A percentile compares a stretch with the other conserved stretches of the same genome.
phyloP scores from a whole-genome alignment of 2,888 invertebrate species.

The Cetonia aurata region DNA sequence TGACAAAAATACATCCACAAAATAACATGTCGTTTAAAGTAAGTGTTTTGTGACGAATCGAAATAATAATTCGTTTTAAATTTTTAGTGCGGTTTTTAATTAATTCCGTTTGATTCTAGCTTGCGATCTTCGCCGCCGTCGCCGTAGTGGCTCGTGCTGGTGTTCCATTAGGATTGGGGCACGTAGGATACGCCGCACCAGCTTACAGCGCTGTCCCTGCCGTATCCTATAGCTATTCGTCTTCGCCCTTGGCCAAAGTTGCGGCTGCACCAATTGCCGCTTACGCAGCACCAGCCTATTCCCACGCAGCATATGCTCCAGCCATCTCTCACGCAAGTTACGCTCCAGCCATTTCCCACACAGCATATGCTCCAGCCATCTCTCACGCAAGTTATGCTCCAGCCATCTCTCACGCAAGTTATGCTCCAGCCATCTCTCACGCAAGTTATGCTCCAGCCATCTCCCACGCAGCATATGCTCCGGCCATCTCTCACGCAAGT shows the following conservation, averaged over 20 bases:
- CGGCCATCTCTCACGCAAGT: slow-evolving; percentile 44
- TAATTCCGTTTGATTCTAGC: slow-evolving; percentile 45
- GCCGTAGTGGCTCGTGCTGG: slow-evolving; percentile 51
- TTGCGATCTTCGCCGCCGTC: slow-evolving; percentile 49
- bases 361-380: slow-evolving; percentile 47
- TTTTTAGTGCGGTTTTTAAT: too few relatives aligned
- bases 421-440: slow-evolving; percentile 43
- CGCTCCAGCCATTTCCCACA: slow-evolving; percentile 29
- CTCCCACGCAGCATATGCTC: slow-evolving; percentile 42
- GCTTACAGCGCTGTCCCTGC: slow-evolving; percentile 42
- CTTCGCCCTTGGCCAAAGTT: slow-evolving; percentile 45
- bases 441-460: slow-evolving; percentile 61
- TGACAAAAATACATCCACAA: slow-evolving; percentile 28
- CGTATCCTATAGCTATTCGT: slow-evolving; percentile 43
- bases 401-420: slow-evolving; percentile 31
- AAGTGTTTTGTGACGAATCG: slow-evolving; percentile 33
- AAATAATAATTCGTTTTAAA: neutral
- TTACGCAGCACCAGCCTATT: slow-evolving; percentile 38
- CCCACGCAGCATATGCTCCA: slow-evolving; percentile 43
- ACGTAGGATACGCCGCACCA: slow-evolving; percentile 50
- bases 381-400: slow-evolving; percentile 45
- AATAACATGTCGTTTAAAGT: slow-evolving; percentile 51
- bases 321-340: slow-evolving; percentile 46
- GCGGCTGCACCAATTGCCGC: slow-evolving; percentile 46
- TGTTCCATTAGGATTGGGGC: slow-evolving; percentile 49